phyloP scores from a whole-genome alignment of 2,797 vertebrate species.

The Cuniculus paca region DNA sequence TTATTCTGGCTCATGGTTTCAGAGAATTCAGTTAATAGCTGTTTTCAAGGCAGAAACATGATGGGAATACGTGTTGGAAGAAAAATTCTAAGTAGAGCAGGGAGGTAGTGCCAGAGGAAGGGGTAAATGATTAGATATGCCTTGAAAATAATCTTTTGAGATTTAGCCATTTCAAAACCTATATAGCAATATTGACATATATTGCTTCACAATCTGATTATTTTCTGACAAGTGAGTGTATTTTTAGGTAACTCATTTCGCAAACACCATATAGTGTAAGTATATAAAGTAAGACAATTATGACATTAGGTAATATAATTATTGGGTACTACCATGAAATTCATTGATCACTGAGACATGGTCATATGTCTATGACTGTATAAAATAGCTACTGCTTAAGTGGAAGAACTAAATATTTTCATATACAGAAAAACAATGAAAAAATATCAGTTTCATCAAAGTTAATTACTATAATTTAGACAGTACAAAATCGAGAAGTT shows the following conservation, averaged over 20 bases:
- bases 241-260: not conserved
- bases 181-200: not conserved
- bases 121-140: not conserved
- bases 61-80: not conserved
- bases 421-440: not conserved
- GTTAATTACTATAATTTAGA: not conserved
- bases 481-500: not conserved
- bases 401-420: not conserved
- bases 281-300: not conserved
- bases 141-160: not conserved
- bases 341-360: not conserved
- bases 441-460: not conserved
- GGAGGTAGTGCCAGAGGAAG: not conserved
- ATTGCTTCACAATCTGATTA: not conserved
- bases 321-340: not conserved
- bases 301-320: not conserved
- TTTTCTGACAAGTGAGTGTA: not conserved
- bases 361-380: not conserved
- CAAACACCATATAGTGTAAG: not conserved
- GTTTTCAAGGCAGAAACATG: not conserved
- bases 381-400: not conserved
- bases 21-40: not conserved
- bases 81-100: not conserved
- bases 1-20: not conserved
- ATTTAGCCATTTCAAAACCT: not conserved